Base-by-base conservation (phyloP, 2,797 vertebrate species). In the Sternarchorhynchus goeldii region DNA sequence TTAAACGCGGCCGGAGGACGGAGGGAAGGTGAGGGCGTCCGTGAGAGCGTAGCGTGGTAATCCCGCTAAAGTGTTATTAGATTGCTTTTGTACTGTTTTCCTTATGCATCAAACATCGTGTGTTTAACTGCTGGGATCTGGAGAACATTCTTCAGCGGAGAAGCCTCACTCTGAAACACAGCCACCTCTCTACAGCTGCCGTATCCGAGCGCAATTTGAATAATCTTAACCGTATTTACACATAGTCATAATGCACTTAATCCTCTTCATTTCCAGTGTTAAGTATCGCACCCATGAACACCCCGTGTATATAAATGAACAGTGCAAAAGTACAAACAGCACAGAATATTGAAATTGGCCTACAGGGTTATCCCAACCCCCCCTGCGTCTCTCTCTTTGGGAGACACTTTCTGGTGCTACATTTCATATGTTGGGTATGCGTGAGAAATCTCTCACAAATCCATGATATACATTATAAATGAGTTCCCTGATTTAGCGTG, bases 381-480 rank as follows among this genome's bases (percentile, higher is more conserved):
- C 71, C 55, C 56, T 18, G 36, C 53, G 34, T 55, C 5, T 8
- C 25, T 62, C 25, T 18, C 21, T 79, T 81, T 82, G 80, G 39
- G 78, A 90, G 87, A 88, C 90, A 88, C 89, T 90, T 91, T 84
- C 87, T 88, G 82, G 85, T 88, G 87, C 85, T 69, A 57, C 84
- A 88, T 92, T 92, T 90, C 86, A 90, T 90, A 93, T 84, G 88
- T 92, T 92, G 90, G 87, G 91, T 90, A 93, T 90, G 89, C 90
- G 91, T 91, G 90, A 50, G 86, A 92, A 91, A 92, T 91, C 86
- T 91, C 88, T 88, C 89, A 87, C 77, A 77, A 85, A 92, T 90
- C 87, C 88, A 87, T 87, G 85, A 88, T 92, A 89, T 92, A 88
- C 90, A 93, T 92, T 91, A 93, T 91, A 90, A 88, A 93, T 92